phyloP scores from a whole-genome alignment of 2,888 invertebrate genomes.

The Acanthosepion esculentum region DNA sequence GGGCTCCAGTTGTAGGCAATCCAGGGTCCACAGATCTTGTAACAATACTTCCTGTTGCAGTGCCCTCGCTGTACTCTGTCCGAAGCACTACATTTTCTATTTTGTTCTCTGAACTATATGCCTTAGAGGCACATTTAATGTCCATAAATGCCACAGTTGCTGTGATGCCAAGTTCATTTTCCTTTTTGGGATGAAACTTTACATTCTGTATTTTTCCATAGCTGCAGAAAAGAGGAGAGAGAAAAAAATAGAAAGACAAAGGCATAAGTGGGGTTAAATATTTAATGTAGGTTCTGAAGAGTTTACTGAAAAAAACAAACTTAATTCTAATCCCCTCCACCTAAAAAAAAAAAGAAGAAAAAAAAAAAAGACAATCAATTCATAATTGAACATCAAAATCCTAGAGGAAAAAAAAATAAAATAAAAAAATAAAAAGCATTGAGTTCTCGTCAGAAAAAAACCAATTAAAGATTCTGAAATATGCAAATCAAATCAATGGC shows the following conservation, averaged over 20 bases:
- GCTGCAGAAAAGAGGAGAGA: conserved; percentile 78
- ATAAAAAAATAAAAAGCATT: too few species aligned
- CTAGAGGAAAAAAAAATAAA: too few species aligned
- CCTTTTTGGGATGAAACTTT: conserved; percentile 84
- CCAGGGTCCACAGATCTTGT: conserved; percentile 62
- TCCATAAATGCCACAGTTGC: conserved; percentile 85
- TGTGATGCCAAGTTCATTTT: conserved; percentile 60
- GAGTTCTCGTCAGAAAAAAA: too few species aligned
- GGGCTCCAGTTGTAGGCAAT: conserved; percentile 47
- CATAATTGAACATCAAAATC: too few species aligned
- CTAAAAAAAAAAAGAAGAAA: too few species aligned
- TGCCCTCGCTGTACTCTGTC: conserved; percentile 91
- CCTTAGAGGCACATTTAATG: conserved; percentile 95
- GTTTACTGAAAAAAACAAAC: too few species aligned
- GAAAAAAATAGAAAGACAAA: neutral
- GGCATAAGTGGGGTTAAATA: neutral
- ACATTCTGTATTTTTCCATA: conserved; percentile 98
- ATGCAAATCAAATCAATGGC: too few species aligned
- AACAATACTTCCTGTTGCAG: conserved; percentile 67
- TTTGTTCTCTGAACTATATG: conserved; percentile 91
- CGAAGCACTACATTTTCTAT: conserved; percentile 83
- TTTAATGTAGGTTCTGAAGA: too few species aligned
- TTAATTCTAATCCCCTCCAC: too few species aligned
- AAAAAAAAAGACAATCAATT: too few species aligned
- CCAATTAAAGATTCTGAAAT: too few species aligned